Percentiles rank a stretch among this genome's conserved stretches.
Conservation (phyloP, 2,113 vertebrate species). For the Myrmecophaga tridactyla region DNA sequence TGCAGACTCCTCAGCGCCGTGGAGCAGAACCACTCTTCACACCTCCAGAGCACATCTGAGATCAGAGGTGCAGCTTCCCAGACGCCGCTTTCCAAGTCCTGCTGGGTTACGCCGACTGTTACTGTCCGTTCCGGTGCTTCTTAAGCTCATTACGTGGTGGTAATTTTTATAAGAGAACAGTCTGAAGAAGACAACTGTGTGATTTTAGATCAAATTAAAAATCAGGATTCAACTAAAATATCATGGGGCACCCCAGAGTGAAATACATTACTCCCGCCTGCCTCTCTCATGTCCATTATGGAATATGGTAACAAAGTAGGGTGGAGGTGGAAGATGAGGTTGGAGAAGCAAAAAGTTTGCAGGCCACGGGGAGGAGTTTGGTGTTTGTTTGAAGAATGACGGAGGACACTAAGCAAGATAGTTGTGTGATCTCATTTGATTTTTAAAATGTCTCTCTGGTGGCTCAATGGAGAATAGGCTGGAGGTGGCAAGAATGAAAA, state of each 20-base stretch:
- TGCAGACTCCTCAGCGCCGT: slow-evolving; percentile 42
- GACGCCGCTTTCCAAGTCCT: slow-evolving; percentile 41
- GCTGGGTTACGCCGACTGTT: slow-evolving; percentile 50
- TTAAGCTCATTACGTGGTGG: slow-evolving; percentile 56
- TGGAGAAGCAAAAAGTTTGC: background rate
- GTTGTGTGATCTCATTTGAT: background rate
- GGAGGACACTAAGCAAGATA: background rate
- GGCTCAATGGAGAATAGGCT: background rate
- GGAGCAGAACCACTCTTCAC: slow-evolving; percentile 59
- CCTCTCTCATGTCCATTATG: background rate
- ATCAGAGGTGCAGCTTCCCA: slow-evolving; percentile 58
- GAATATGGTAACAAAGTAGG: background rate
- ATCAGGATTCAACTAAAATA: slow-evolving; percentile 9
- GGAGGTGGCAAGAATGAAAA: background rate
- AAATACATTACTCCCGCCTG: background rate
- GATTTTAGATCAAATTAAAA: slow-evolving; percentile 53
- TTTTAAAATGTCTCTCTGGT: background rate
- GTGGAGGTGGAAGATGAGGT: background rate
- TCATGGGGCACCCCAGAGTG: background rate
- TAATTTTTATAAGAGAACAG: slow-evolving; percentile 64
- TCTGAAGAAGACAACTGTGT: slow-evolving; percentile 44
- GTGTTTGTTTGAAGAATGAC: background rate
- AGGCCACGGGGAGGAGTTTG: background rate
- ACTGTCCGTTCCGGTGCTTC: slow-evolving; percentile 61
- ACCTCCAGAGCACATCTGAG: slow-evolving; percentile 55